Evolutionary conservation across 2,113 vertebrate species (phyloP), one percentile per base, ranked within the genome.

Genomic region (Heterotilapia buettikoferi): DNA sequence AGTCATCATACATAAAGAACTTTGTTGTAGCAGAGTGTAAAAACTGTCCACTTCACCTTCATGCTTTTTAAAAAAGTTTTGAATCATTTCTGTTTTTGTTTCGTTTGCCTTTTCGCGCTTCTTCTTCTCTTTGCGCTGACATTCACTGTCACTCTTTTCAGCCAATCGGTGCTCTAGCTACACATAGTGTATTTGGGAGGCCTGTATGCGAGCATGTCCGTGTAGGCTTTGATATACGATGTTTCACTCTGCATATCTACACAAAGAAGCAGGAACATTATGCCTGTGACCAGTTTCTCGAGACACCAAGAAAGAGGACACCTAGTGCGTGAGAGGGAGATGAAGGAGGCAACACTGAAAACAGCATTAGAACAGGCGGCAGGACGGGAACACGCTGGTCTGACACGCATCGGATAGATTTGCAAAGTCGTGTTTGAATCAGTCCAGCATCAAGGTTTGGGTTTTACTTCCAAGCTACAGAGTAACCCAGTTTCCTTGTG

Each of bases 11-110:
- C 38, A 71, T 24, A 1, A 71, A 1, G 1, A 68, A 45, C n/a
- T 24, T 9, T 4, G 13, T 45, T 26, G 66, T 43, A 24, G 10
- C 0, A 13, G 40, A 71, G 63, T 14, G 38, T 24, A 24, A 0
- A 40, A 40, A 29, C 0, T 0, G 24, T 29, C 13, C 2, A 3
- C 56, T 57, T 52, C 12, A 43, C 40, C 40, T 3, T 13, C 12
- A 13, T 47, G 45, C 6, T 43, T 19, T 24, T 26, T 26, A 6
- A n/a, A 9, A 19, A 52, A 6, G 24, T 5, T 57, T 26, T 3
- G n/a, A 12, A 24, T 21, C 54, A 24, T 56, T 26, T 4, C 2
- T 6, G 11, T 26, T 24, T 14, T 12, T 5, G 31, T 66, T 38
- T 36, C 6, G 2, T 66, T 66, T n/a, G 61, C 18, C 31, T 63